Evolutionary conservation across 2,888 invertebrate species (phyloP).

Genomic region (Eledone cirrhosa): DNA sequence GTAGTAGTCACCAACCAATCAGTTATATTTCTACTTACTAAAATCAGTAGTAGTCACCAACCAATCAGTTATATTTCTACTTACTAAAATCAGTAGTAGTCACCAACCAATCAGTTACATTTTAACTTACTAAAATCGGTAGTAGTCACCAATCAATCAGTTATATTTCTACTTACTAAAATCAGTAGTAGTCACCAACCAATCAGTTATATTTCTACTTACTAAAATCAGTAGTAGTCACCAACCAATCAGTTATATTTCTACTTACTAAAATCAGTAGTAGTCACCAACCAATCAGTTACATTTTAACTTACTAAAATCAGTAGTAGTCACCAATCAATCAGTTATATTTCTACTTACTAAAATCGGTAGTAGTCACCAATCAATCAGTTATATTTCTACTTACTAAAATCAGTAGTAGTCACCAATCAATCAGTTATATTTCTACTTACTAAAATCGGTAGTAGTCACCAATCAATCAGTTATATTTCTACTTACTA

Average conservation of each 20-base stretch:
- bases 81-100: conserved; percentile 85
- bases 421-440: conserved; percentile 78
- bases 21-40: conserved; percentile 71
- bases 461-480: conserved; percentile 89
- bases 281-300: conserved; percentile 82
- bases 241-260: conserved; percentile 74
- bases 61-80: conserved; percentile 35
- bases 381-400: conserved; percentile 66
- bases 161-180: conserved; percentile 71
- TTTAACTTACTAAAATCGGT: conserved; percentile 77
- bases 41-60: conserved; percentile 87
- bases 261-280: conserved; percentile 82
- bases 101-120: conserved; percentile 77
- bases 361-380: conserved; percentile 88
- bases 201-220: conserved; percentile 37
- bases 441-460: conserved; percentile 76
- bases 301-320: conserved; percentile 74
- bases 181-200: conserved; percentile 90
- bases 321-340: conserved; percentile 89
- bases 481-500: conserved; percentile 71
- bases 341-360: conserved; percentile 69
- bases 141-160: conserved; percentile 91
- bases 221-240: conserved; percentile 87
- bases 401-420: conserved; percentile 85
- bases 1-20: conserved; percentile 89